Base-by-base conservation (phyloP, 37 sponge, comb jelly and placozoan species). In the Axinella damicornis region DNA sequence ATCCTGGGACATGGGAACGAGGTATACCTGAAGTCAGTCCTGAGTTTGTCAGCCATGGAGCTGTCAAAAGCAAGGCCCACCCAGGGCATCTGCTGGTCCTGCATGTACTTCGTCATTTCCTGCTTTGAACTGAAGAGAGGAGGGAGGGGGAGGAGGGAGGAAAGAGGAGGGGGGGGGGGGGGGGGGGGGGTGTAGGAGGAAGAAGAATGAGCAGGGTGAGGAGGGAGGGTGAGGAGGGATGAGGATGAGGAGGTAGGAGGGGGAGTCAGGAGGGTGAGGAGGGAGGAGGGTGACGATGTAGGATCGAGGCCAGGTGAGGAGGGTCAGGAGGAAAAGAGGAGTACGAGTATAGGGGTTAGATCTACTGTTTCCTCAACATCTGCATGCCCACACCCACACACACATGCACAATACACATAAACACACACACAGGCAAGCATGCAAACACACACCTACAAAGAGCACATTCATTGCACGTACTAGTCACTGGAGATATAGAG, bases 401-500 rank as follows among this genome's bases (percentile, higher is more conserved):
- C 9, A 9, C 46, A 46, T 9, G 9, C 46, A 46, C 46, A 46
- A 30, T 36, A 32, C 16, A 31, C 31, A 30, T 0, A 46, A 4
- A 46, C 46, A 46, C 46, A 46, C 46, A 46, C 46, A 46, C 46
- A 46, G 6, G 46, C 46, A 46, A 4, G 9, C 46, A 46, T 9
- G 9, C 46, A 46, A 4, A 46, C 46, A 46, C 46, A 46, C 46
- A 34, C 62, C 0, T 2, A 32, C 46, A 46, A 4, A 46, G 6
- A 46, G 9, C 46, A 46, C 46, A 46, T 9, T 12, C 46, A 46
- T 9, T 33, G 24, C 57, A 90, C 91, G 75, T 60, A 94, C 94
- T 94, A 78, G 71, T 94, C 94, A 80, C 91, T 94, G n/a, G 94
- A 90, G 20, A 94, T 74, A 63, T 90, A 94, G n/a, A 94, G 20